These are phyloP conservation scores for Ridgeia piscesae DNA, from an alignment of 1,140 invertebrate species.

Conservation along the genomic window DNA sequence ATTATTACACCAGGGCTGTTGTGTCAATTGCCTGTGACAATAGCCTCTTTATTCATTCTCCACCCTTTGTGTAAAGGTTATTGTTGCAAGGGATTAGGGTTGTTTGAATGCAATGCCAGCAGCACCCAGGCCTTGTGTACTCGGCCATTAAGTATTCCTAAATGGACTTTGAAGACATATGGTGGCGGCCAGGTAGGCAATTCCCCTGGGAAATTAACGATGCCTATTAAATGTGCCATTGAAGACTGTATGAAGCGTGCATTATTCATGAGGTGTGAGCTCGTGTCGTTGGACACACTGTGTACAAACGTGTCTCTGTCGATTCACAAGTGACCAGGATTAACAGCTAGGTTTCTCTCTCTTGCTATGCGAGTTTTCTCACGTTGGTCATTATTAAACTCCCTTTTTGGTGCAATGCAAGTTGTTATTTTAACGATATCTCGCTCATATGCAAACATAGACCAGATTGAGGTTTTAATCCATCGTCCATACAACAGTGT, in stretches of 20 bases:
- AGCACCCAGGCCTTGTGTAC: background rate
- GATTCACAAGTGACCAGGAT: background rate
- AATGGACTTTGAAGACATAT: background rate
- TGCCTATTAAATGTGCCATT: background rate
- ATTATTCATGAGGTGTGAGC: background rate
- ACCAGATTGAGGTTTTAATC: no score
- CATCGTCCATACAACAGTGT: no score
- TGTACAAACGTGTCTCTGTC: background rate
- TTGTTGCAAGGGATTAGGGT: background rate
- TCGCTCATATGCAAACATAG: no score
- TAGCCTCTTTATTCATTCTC: background rate
- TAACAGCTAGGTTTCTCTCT: background rate
- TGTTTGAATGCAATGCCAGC: background rate
- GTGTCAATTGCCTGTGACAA: background rate
- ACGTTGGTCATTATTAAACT: background rate
- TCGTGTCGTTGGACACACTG: background rate
- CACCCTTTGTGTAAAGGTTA: background rate
- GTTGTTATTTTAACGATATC: background rate
- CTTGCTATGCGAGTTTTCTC: background rate
- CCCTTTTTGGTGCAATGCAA: background rate
- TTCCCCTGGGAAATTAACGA: background rate
- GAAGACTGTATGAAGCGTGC: background rate
- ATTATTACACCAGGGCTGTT: background rate
- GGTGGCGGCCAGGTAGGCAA: background rate
- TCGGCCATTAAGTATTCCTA: background rate